Percentiles rank a stretch among this genome's conserved stretches.
phyloP scores from a whole-genome alignment of 2,113 vertebrate genomes.

The Corydoras sp. region DNA sequence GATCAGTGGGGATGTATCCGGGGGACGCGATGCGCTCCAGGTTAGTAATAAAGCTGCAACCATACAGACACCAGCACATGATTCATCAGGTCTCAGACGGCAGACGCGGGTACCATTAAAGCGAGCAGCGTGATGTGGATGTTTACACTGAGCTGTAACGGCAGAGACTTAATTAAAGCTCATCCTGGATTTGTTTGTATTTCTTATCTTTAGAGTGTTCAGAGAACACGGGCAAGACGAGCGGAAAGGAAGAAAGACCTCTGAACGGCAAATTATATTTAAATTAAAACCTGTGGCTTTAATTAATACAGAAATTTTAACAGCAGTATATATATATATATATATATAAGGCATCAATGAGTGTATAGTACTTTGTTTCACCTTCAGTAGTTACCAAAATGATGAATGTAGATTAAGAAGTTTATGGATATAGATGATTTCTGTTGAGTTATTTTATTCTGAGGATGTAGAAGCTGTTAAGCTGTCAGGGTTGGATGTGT shows the following conservation, averaged over 20 bases:
- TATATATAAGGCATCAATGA: no score
- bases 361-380: no score
- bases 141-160: slow-evolving; percentile 25
- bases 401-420: no score
- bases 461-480: no score
- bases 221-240: slow-evolving; percentile 9
- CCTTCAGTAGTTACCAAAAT: no score
- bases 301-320: no score
- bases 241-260: slow-evolving; percentile 1
- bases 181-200: slow-evolving; percentile 36
- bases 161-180: slow-evolving; percentile 37
- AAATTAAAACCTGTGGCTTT: no score
- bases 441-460: no score
- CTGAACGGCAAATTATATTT: no score
- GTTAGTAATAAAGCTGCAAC: slow-evolving; percentile 72
- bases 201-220: slow-evolving; percentile 35
- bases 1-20: slow-evolving; percentile 73
- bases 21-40: slow-evolving; percentile 72
- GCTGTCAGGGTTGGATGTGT: no score
- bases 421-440: no score
- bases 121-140: slow-evolving; percentile 1
- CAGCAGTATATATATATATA: no score
- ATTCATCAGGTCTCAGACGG: not conserved
- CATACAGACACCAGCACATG: not conserved
- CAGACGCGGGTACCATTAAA: not conserved